Conservation (phyloP, 2,113 vertebrate species). For the Brevimyrus niger region DNA sequence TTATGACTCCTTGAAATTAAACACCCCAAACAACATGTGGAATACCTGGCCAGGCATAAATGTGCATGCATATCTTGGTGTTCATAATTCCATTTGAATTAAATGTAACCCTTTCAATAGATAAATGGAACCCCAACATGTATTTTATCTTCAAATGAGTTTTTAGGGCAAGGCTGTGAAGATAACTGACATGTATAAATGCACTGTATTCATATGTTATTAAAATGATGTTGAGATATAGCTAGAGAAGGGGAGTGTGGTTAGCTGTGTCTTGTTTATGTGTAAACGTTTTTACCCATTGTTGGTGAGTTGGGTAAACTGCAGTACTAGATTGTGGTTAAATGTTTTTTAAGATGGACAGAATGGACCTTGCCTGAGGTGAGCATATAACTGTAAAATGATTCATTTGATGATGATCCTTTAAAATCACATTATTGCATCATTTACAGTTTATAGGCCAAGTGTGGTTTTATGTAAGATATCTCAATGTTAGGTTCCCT, state of each 20-base stretch:
- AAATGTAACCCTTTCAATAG: conserved; percentile 45
- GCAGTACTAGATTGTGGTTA: not conserved
- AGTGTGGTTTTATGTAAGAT: not conserved
- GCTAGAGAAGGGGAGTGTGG: not conserved
- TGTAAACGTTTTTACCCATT: not conserved
- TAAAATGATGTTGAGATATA: not conserved
- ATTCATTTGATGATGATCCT: not conserved
- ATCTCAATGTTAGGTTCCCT: not conserved
- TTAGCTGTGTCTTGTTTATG: not conserved
- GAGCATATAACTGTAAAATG: not conserved
- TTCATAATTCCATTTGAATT: conserved; percentile 60
- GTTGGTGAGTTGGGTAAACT: not conserved
- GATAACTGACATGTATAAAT: not conserved
- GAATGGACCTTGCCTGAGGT: not conserved
- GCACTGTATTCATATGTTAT: not conserved
- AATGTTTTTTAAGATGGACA: not conserved
- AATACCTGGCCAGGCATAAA: not conserved
- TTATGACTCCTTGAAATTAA: not conserved
- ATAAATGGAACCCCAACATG: conserved; percentile 54
- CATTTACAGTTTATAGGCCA: not conserved
- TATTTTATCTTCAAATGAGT: not conserved
- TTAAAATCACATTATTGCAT: not conserved
- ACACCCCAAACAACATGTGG: not conserved
- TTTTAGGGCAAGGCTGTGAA: not conserved
- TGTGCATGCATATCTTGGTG: conserved; percentile 23